Base-by-base conservation (phyloP, 1,140 invertebrate genomes). In the Solenopsis fugax region DNA sequence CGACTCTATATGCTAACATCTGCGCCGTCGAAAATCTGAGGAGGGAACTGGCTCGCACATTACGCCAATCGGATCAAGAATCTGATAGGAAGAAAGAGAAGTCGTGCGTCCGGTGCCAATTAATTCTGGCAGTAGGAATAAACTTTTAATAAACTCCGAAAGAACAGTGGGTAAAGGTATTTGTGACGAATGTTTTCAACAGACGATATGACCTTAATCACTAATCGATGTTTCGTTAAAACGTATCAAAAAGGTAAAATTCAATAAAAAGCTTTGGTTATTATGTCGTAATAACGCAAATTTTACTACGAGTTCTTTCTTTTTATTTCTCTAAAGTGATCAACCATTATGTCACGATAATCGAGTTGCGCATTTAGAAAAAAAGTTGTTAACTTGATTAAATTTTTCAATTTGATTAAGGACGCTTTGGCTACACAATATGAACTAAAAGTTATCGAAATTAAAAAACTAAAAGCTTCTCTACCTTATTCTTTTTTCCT, bases 111-210 rank as follows among this genome's bases (percentile, higher is more conserved):
- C 21, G 77, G 54, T n/a, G 64, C 34, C 64, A 81, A 81, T 81
- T 81, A 81, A 71, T 67, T 80, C n/a, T 80, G 60, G 76, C 76
- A 24, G n/a, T 18, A 18, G 18, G 7, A 52, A 67, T 5, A n/a
- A 41, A 56, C 73, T 65, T 77, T 80, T 80, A 80, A 80, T 80
- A 65, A 80, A 65, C n/a, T 18, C n/a, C 10, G 18, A 45, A 50
- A 50, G 29, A 37, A 5, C n/a, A 12, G 24, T 29, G 2, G n/a
- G n/a, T 29, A 29, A 29, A 2, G 41, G 1, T 10, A 52, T n/a
- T 52, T 60, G 18, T 4, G 24, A 52, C n/a, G n/a, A n/a, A n/a
- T 45, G 9, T 21, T 65, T 50, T 65, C 9, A 21, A n/a, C 7
- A 7, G 24, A 21, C 18, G 16, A 65, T 1, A 29, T 29, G 29